Evolutionary conservation across 2,888 invertebrate species (phyloP), one percentile per base, ranked within the genome.

Genomic region (Ormyrus nitidulus): DNA sequence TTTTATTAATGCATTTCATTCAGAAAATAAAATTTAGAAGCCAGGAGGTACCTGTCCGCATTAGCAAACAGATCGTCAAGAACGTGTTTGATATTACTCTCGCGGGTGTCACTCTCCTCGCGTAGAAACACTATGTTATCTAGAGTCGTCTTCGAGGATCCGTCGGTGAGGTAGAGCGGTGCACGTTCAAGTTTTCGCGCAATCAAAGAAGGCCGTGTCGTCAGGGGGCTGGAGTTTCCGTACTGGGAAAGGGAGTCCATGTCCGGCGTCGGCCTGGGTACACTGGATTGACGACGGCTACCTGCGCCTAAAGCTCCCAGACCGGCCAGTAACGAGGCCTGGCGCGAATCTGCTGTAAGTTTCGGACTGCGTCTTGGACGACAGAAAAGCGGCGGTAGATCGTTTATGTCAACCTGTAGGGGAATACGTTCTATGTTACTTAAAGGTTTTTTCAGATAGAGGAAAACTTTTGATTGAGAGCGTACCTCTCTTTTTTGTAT

Each of bases 281-380:
- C 93, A 86, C 92, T 93, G n/a, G 94, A 94, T 85, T 94, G 94
- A 34, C 94, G 92, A 13, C 95, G 91, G 84, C 94, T 94, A 5
- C 92, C 92, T 0, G 91, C 92, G 56, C 92, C 92, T 65, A 92
- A 91, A 82, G 91, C 92, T 56, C 92, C 92, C 66, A 92, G 91
- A 82, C 92, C 93, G 85, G 94, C 95, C 88, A 94, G 93, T 61
- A 96, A 91, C 5, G 96, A 96, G 0, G 96, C 94, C 85, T 96
- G 96, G 65, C 96, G 92, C 0, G 96, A 96, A 84, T 96, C 96
- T n/a, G 92, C 92, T 74, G 95, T 93, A 80, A 96, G 91, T 84
- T 95, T 94, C 0, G 96, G 96, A 89, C 96, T 96, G 83, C 95
- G 92, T 44, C 96, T 92, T 51, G 96, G 96, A 59, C 96, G 93